Evolutionary conservation across 2,888 invertebrate genomes (phyloP).

Genomic region (Hedychridium roseum): DNA sequence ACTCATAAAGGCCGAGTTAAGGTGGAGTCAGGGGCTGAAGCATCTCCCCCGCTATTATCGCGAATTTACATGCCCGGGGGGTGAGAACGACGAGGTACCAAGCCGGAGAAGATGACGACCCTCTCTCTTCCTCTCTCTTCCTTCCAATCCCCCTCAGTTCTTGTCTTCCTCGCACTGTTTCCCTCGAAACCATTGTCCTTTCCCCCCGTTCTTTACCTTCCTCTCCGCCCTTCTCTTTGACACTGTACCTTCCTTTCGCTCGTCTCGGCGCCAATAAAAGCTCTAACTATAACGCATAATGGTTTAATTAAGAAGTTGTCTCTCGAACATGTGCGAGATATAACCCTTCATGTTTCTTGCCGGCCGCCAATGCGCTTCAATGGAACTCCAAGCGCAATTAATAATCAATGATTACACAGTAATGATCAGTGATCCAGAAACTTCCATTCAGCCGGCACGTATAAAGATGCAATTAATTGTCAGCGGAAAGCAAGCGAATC

Average conservation of each 20-base stretch:
- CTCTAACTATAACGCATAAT: conserved; percentile 55
- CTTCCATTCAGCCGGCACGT: no score
- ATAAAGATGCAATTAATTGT: no score
- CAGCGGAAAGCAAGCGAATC: no score
- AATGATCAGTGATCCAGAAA: no score
- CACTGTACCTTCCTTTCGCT: conserved; percentile 25
- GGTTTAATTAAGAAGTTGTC: conserved; percentile 61
- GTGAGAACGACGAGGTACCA: conserved; percentile 31
- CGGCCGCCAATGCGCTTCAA: not conserved
- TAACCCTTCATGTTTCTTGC: no score
- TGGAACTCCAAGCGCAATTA: not conserved
- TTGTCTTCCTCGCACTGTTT: no score
- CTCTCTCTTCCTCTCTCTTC: conserved; percentile 4
- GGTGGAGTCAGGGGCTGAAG: conserved; percentile 45
- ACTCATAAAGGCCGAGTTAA: conserved; percentile 62
- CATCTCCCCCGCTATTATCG: conserved; percentile 58
- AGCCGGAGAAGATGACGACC: conserved; percentile 22
- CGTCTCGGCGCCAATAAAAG: conserved; percentile 51
- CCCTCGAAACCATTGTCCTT: no score
- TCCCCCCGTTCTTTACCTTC: conserved; percentile 23
- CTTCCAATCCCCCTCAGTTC: not conserved
- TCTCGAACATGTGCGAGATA: conserved; percentile 18
- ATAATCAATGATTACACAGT: no score
- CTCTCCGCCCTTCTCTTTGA: conserved; percentile 14
- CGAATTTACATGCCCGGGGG: conserved; percentile 58